Evolutionary conservation across 2,888 invertebrate genomes (phyloP), one percentile per base, ranked within the genome.

Genomic region (Teinopalpus imperialis): DNA sequence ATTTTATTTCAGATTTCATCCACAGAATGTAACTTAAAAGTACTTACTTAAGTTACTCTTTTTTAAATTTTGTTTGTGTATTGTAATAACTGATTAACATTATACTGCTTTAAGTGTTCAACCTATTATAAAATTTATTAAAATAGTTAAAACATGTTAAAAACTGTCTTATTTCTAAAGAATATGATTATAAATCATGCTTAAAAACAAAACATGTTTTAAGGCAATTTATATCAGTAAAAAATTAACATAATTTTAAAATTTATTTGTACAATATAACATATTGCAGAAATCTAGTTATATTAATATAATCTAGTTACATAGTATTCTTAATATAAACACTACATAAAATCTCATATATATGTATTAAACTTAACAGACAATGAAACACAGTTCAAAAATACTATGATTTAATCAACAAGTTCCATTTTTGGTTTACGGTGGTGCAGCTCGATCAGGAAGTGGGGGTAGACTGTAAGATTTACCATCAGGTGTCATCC

Each of bases 401-500:
- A 71, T 68, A 70, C 69, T 68, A 52, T 59, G 52, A 57, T 61
- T 59, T 50, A 52, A 60, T 53, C 54, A 49, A 54, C 59, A 52
- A 16, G 45, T 32, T 23, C 57, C 61, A 66, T 29, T 24, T 42
- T 40, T 40, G 40, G 16, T 40, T 46, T 35, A 46, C 8, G 32
- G 21, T 39, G 69, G 66, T 29, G 70, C 59, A 46, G 64, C 71
- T 50, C 70, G 77, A 23, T 83, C 74, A 0, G 82, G 77, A 23
- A 83, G 51, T 0, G 85, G 82, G 0, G 88, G 88, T 1, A 88
- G 61, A 49, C 61, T 88, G 50, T 88, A 88, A 0, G 85, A 83
- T 44, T 88, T 87, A 8, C 88, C 88, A 51, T 88, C 88, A 0
- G 88, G 88, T 3, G 88, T 87, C 86, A 87, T 85, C 88, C 88